These are phyloP conservation scores for Ormyrus labotus DNA, from an alignment of 2,888 invertebrate genomes.

Conservation along the genomic window DNA sequence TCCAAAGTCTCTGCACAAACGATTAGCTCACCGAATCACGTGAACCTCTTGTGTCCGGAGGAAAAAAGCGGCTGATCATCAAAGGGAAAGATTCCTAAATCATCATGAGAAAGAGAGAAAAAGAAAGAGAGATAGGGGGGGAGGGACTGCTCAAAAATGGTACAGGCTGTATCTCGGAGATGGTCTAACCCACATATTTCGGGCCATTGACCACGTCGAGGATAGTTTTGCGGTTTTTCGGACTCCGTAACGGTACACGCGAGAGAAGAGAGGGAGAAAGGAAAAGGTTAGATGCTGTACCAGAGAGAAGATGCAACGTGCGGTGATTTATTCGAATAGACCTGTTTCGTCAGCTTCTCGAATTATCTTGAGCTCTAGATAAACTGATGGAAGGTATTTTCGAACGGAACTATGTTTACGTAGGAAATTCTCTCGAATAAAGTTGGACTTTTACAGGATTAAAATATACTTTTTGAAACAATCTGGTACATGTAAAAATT, in stretches of 20 bases:
- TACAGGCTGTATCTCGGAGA: slow-evolving; percentile 18
- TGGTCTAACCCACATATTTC: slow-evolving; percentile 47
- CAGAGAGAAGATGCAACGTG: neutral
- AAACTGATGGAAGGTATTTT: too few species aligned
- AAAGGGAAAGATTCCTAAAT: slow-evolving; percentile 6
- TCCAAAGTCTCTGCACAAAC: too few species aligned
- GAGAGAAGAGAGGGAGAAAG: neutral
- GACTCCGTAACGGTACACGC: slow-evolving; percentile 32
- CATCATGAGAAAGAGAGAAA: neutral
- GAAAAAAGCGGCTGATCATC: slow-evolving; percentile 20
- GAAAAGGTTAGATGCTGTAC: neutral
- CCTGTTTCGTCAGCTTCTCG: too few species aligned
- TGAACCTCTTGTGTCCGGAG: neutral
- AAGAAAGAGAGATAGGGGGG: neutral
- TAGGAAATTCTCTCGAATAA: too few species aligned
- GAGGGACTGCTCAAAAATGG: slow-evolving; percentile 12
- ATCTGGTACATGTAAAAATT: too few species aligned
- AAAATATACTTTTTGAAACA: too few species aligned
- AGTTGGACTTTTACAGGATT: too few species aligned
- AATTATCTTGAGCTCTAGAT: too few species aligned
- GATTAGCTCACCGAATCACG: too few species aligned
- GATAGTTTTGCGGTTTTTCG: slow-evolving; percentile 2
- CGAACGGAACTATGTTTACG: too few species aligned
- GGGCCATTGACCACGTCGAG: slow-evolving; percentile 41
- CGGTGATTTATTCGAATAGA: neutral